Base-by-base conservation (phyloP, 2,797 vertebrate species). In the Falco berigora region DNA sequence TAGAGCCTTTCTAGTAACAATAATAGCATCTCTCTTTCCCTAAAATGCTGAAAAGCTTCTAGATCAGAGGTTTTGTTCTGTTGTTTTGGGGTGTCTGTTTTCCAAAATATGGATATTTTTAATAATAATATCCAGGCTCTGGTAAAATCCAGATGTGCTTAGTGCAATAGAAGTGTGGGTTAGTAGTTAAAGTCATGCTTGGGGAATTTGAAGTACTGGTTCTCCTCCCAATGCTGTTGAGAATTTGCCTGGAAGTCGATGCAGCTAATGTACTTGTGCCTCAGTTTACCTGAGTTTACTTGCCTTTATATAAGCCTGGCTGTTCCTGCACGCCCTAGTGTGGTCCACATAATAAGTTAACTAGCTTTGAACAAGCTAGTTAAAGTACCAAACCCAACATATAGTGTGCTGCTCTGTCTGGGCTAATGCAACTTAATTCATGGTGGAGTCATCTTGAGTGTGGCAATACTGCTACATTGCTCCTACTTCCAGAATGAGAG, bases 61-160 rank as follows among this genome's bases (percentile, higher is more conserved):
- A 27, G 76, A 92, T 78, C 56, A 74, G 90, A 89, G 36, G 19
- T 79, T 82, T 83, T 83, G 46, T 67, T 90, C 77, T 87, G 81
- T 28, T 90, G 28, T 66, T 93, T 82, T 44, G 53, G 21, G 30
- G 11, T 15, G 9, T 16, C 40, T 88, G 87, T 34, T 89, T 71
- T 80, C 69, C 66, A 92, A 83, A 50, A 44, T 69, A 56, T 92
- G 38, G 32, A 55, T 82, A 25, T 76, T 92, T 87, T 27, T 6
- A 58, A 90, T 71, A 90, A 86, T 82, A 74, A 82, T 84, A 69
- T 86, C 55, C n/a, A 69, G 22, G 9, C 64, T 72, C 50, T 81
- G 78, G 92, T 96, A 81, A 79, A 88, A 95, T 92, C 78, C 92
- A 94, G 55, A 76, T 92, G 62, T 64, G 38, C 38, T 47, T 49